Evolutionary conservation across 2,113 vertebrate species (phyloP), one percentile per base, ranked within the genome.

Genomic region (Leptosomus discolor): DNA sequence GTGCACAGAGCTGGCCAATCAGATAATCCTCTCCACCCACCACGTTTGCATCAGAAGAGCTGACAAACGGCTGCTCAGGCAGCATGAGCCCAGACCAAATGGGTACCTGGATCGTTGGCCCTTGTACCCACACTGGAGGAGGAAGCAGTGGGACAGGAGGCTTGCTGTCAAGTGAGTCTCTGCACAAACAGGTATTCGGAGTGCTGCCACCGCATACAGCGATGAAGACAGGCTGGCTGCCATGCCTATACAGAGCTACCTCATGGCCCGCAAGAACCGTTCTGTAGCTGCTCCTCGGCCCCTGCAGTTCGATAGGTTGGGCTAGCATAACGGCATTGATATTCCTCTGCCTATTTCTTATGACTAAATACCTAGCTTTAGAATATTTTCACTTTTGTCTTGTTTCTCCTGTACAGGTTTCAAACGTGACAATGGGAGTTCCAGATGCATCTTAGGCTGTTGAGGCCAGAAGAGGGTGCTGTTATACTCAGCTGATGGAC

Each of bases 401-500:
- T 89, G 12, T 58, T 85, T 81, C 23, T 54, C 8, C 51, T 63
- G 1, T 46, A 3, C 43, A 93, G 85, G 8, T 84, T 88, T 80
- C 39, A 80, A 63, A 22, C 4, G 5, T 24, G 23, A 29, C 34
- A 32, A 39, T n/a, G 22, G 21, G 41, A 85, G 12, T 50, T 90
- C 11, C 45, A 54, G 71, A 22, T 81, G 16, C 18, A 34, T n/a
- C 56, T 51, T 21, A 11, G 2, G 0, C 48, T 50, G 2, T 22
- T 67, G 48, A 81, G 79, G 50, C 76, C 92, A 97, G 94, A 81
- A 94, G 94, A 19, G 84, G 79, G 73, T 51, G 80, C 86, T 95
- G 54, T 64, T 85, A 45, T 14, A 58, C 23, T 85, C 32, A 2
- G 34, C 67, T 70, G 54, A 51, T 6, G 67, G 46, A 54, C 60